A percentile compares a stretch with the other conserved stretches of the same genome.
Evolutionary conservation across 2,113 vertebrate species (phyloP).

Genomic region (Psilopsiagon aurifrons): DNA sequence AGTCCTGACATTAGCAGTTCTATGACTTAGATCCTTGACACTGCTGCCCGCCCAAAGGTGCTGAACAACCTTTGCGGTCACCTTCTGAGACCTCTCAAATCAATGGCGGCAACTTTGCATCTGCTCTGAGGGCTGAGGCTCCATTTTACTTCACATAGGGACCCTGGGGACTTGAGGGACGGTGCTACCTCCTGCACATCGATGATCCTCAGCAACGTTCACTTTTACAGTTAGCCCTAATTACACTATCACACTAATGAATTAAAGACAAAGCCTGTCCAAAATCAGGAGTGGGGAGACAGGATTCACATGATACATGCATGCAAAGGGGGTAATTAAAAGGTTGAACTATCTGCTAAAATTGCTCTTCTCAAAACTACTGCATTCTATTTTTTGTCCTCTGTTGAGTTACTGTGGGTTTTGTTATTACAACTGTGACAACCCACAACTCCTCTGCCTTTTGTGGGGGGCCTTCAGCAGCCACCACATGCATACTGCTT

Average conservation of each 20-base stretch:
- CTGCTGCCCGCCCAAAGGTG: not conserved
- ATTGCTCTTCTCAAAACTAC: not conserved
- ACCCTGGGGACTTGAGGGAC: not conserved
- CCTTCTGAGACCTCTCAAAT: not conserved
- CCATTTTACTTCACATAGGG: not conserved
- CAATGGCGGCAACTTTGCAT: not conserved
- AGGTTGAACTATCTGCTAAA: not conserved
- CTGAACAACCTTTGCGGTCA: not conserved
- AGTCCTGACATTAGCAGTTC: not conserved
- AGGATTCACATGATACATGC: not conserved
- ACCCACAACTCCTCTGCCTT: not conserved
- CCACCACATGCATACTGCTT: not conserved
- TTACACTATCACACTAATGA: not conserved
- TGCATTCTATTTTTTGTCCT: not conserved
- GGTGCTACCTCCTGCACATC: not conserved
- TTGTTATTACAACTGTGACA: not conserved
- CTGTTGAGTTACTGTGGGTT: not conserved
- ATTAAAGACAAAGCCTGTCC: not conserved
- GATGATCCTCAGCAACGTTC: not conserved
- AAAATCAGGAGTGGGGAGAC: not conserved
- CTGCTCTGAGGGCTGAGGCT: not conserved
- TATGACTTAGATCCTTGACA: not conserved
- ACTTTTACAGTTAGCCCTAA: not conserved
- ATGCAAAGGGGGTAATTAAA: not conserved
- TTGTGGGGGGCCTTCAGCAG: not conserved